phyloP scores from a whole-genome alignment of 2,888 invertebrate genomes.

The Acleris emargana region DNA sequence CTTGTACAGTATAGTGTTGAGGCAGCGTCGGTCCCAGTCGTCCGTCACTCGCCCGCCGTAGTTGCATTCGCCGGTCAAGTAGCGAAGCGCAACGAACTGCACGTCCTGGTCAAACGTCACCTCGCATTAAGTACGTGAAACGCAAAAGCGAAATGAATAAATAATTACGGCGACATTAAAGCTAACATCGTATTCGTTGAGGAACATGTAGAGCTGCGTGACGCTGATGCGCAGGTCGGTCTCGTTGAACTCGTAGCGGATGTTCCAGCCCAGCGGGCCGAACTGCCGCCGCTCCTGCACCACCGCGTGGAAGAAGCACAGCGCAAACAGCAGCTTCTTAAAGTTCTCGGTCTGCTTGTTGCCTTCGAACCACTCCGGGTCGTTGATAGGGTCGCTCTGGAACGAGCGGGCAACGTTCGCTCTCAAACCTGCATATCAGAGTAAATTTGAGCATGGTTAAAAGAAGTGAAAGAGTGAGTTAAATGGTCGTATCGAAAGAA shows the following conservation, averaged over 20 bases:
- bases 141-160: conserved; percentile 12
- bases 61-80: conserved; percentile 97
- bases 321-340: conserved; percentile 92
- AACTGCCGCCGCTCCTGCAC: conserved; percentile 96
- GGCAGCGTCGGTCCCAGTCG: conserved; percentile 95
- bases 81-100: conserved; percentile 93
- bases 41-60: conserved; percentile 98
- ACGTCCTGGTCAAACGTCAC: conserved; percentile 80
- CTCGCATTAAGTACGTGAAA: not conserved
- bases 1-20: conserved; percentile 91
- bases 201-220: conserved; percentile 93
- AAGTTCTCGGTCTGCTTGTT: conserved; percentile 90
- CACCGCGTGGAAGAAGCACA: conserved; percentile 97
- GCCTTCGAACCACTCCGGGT: conserved; percentile 93
- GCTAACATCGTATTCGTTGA: conserved; percentile 89
- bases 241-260: conserved; percentile 97
- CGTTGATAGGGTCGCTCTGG: conserved; percentile 93
- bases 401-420: conserved; percentile 93
- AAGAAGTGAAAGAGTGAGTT: too few relatives aligned
- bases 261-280: conserved; percentile 98
- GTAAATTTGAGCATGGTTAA: not conserved
- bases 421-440: conserved; percentile 76
- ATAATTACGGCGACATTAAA: too few relatives aligned
- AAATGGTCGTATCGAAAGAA: too few relatives aligned
- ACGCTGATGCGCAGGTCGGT: conserved; percentile 96